Conservation (phyloP, 2,888 invertebrate genomes). For the Crocallis elinguaria region DNA sequence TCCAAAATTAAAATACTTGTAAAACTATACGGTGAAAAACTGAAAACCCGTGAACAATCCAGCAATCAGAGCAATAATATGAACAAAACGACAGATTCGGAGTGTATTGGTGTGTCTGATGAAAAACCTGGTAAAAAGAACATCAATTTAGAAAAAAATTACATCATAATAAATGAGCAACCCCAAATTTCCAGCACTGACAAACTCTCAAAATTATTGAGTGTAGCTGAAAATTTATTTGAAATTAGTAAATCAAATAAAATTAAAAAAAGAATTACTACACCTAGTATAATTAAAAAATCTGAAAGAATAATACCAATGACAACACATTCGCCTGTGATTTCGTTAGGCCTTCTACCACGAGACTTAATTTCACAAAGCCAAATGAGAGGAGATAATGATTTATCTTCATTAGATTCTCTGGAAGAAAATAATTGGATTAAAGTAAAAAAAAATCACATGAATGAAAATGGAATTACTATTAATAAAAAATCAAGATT, state of each 20-base stretch:
- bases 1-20: conserved; percentile 54
- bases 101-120: conserved; percentile 13
- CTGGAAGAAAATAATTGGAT: conserved; percentile 7
- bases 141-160: background rate
- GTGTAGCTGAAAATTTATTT: background rate
- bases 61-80: background rate
- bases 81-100: conserved; percentile 15
- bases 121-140: background rate
- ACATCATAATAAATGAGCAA: background rate
- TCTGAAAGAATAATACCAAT: background rate
- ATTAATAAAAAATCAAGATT: background rate
- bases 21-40: conserved; percentile 48
- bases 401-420: conserved; percentile 8
- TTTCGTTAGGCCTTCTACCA: background rate
- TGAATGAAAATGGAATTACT: background rate
- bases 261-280: background rate
- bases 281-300: background rate
- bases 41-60: conserved; percentile 22
- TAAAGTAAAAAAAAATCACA: background rate
- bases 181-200: background rate
- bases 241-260: background rate
- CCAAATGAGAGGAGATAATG: conserved; percentile 12
- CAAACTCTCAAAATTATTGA: background rate
- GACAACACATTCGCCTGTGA: background rate
- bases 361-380: conserved; percentile 12